Evolutionary conservation across 2,113 vertebrate genomes (phyloP), one percentile per base, ranked within the genome.

Genomic region (Chaetorhynchus papuensis): DNA sequence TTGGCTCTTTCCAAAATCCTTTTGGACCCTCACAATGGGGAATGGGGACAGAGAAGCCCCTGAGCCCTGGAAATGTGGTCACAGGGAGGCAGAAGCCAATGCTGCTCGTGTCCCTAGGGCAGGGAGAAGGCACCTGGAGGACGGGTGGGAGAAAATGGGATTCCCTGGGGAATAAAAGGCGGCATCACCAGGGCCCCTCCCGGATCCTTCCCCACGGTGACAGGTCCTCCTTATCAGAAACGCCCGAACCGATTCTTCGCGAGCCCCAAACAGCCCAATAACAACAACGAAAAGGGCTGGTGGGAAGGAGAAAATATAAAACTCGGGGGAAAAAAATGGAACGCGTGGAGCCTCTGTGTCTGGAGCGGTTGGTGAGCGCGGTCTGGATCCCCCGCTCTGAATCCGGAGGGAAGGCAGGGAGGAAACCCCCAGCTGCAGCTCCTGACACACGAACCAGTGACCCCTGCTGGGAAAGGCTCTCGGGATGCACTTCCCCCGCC

Each of bases 321-420:
- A 41, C 11, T 18, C 1, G 24, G 33, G 30, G 2, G n/a, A n/a
- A 2, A n/a, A 39, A 54, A 61, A 19, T 1, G 21, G 61, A 28
- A 27, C 11, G 21, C 8, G 31, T 26, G 71, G 41, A 79, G 31
- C 21, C 13, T n/a, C 6, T 6, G 5, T 21, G 28, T 60, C 60
- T 37, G 66, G 53, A 1, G 20, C 33, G 63, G 21, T 13, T 57
- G 37, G 6, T 37, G 63, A 10, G 23, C 13, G 41, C 3, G 0
- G 64, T 6, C 35, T 41, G 92, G 28, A 22, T 31, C 33, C 64
- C 35, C 13, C 4, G 57, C 53, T 64, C 44, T 2, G 26, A 37
- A n/a, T 22, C 18, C 65, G 8, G 31, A 35, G 59, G 50, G 15
- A 44, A 21, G 17, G 3, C 0, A 5, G 0, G 4, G 59, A 68